Conservation (phyloP, 2,797 vertebrate species). For the Acrossocheilus fasciatus region DNA sequence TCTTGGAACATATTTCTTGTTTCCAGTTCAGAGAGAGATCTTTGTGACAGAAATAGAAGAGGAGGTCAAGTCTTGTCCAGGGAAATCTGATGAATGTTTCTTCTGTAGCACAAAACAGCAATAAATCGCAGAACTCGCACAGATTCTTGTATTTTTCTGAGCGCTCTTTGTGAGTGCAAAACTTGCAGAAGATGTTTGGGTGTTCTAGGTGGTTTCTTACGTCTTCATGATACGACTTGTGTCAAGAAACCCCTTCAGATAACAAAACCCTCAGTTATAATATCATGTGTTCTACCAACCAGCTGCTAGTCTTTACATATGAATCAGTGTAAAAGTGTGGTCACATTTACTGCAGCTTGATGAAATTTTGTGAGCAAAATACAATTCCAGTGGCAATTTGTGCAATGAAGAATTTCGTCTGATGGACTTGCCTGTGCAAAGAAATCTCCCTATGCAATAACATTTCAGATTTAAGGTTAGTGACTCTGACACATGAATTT, state of each 20-base stretch:
- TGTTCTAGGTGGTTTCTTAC: background rate
- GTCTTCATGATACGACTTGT: background rate
- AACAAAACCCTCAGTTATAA: background rate
- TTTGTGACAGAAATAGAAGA: conserved; percentile 15
- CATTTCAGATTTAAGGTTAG: background rate
- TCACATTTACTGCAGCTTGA: background rate
- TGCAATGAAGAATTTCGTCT: background rate
- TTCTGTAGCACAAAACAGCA: background rate
- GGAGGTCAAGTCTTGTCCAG: conserved; percentile 30
- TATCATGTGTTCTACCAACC: background rate
- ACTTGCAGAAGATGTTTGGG: too few relatives aligned
- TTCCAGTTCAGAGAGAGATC: conserved; percentile 27
- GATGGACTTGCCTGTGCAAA: background rate
- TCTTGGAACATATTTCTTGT: conserved; percentile 18
- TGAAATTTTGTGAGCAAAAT: background rate
- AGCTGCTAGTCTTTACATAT: background rate
- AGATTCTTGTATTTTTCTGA: background rate
- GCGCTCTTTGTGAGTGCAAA: background rate
- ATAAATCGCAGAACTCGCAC: background rate
- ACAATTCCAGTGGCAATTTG: background rate
- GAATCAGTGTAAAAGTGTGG: background rate
- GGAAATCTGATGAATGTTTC: conserved; percentile 27
- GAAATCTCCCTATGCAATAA: background rate
- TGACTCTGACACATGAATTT: background rate
- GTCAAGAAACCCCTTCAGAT: background rate